These are phyloP conservation scores for Elephas maximus DNA, from an alignment of 2,113 vertebrate genomes.

Conservation along the genomic window DNA sequence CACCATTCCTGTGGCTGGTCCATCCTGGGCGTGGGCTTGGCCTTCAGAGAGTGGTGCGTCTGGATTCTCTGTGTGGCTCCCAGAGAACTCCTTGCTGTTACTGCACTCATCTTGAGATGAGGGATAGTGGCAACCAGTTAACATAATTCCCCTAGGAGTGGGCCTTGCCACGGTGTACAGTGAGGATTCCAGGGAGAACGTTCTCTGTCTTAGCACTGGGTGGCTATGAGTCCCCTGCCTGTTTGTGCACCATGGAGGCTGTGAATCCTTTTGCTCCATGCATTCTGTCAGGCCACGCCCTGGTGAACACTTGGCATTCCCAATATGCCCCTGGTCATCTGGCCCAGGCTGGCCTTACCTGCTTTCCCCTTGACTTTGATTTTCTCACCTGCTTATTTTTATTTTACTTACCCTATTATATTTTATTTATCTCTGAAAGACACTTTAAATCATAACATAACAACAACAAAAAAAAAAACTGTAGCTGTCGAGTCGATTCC, in stretches of 20 bases:
- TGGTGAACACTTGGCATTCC: neutral
- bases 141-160: neutral
- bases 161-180: rapidly evolving
- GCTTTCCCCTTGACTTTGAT: neutral
- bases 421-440: neutral
- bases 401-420: neutral
- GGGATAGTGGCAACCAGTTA: neutral
- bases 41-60: rapidly evolving
- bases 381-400: neutral
- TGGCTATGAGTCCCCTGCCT: neutral
- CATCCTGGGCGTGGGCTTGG: neutral
- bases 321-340: no score
- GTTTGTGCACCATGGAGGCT: neutral
- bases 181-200: rapidly evolving
- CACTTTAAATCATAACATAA: neutral
- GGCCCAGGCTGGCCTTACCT: neutral
- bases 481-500: no score
- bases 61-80: neutral
- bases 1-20: neutral
- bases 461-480: no score
- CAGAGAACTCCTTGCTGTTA: neutral
- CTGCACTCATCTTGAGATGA: rapidly evolving
- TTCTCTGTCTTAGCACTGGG: rapidly evolving
- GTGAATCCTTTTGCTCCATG: neutral
- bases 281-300: rapidly evolving